A percentile compares a stretch with the other conserved stretches of the same genome.
Conservation (phyloP, 2,888 invertebrate species). For the Mesorhabditis sp. region DNA sequence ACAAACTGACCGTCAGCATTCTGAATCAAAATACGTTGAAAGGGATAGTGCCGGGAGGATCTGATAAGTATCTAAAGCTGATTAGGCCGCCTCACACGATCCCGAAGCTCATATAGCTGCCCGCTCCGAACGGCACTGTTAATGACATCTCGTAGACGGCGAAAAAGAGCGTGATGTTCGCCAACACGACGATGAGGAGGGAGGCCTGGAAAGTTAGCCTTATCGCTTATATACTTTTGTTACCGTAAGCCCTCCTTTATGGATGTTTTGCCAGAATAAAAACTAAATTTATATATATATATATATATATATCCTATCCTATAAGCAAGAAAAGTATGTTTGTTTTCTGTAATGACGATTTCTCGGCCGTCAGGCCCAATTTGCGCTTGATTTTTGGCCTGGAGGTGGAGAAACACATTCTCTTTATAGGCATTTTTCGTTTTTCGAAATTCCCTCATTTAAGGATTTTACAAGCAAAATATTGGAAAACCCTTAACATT, state of each 20-base stretch:
- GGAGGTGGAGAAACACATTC: too few relatives aligned
- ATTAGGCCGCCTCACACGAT: not conserved
- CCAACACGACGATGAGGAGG: not conserved
- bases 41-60: not conserved
- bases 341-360: not conserved
- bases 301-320: too few relatives aligned
- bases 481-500: too few relatives aligned
- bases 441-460: too few relatives aligned
- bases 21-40: not conserved
- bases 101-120: not conserved
- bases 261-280: not conserved
- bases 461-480: too few relatives aligned
- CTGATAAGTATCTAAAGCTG: not conserved
- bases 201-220: slow-evolving; percentile 1
- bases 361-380: not conserved
- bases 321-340: too few relatives aligned
- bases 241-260: not conserved
- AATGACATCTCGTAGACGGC: not conserved
- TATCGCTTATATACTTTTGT: not conserved
- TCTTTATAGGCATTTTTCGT: too few relatives aligned
- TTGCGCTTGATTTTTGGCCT: not conserved
- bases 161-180: slow-evolving; percentile 3
- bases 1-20: not conserved
- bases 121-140: not conserved
- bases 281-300: too few relatives aligned